Base-by-base conservation (phyloP, 2,888 invertebrate species). In the Spialia ferax region DNA sequence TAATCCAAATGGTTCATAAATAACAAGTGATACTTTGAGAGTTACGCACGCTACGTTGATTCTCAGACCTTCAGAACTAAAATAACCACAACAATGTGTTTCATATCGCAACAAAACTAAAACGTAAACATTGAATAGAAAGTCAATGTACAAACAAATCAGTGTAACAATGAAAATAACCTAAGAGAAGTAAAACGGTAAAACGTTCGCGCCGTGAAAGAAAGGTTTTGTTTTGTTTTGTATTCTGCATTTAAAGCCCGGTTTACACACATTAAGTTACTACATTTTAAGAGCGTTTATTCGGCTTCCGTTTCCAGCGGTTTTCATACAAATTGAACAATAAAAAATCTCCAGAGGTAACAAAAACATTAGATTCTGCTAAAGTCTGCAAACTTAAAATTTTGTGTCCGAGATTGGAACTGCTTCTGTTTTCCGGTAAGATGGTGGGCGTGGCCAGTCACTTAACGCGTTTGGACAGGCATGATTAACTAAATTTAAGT, bases 61-160 rank as follows among this genome's bases (percentile, higher is more conserved):
- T 45, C 10, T 10, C 45, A 45, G 45, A 45, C 18, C 45, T 45
- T 45, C 45, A 45, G 1, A 18, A 18, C 45, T 45, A 45, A 18
- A 45, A 45, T 45, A 45, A 18, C 18, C 8, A 45, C 10, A 45
- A 45, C 45, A 45, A 45, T 45, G 45, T 45, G 45, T 18, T 45
- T 45, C 45, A 18, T 45, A 45, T 45, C 45, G 45, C 18, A 45
- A 18, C 45, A 45, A 45, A 45, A 45, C 45, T 4, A 7, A 45
- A 45, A 18, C 45, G 8, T 45, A 38, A 38, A 38, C 5, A 2
- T 18, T 45, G 18, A 10, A 45, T 45, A 45, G 45, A 45, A 45
- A 45, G 45, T 45, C 45, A 18, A 10, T 18, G 18, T 10, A 45
- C 18, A 45, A 18, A 45, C 18, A 45, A 45, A 18, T 18, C 18